Evolutionary conservation across 2,797 vertebrate genomes (phyloP).

Genomic region (Pteronotus mesoamericanus): DNA sequence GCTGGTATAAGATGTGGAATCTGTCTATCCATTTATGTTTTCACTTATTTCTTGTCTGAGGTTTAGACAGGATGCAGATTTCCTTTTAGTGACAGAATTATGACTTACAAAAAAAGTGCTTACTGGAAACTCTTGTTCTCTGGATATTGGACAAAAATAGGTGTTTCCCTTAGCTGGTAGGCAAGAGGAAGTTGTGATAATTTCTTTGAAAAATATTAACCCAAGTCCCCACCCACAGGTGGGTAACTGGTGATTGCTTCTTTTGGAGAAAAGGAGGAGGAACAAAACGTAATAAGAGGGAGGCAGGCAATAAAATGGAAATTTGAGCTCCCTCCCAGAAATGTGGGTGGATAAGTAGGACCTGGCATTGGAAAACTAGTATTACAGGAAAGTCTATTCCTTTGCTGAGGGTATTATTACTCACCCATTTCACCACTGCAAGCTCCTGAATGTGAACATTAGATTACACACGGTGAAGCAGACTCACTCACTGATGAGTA

Average conservation of each 20-base stretch:
- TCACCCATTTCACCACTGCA: conserved; percentile 8
- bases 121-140: conserved; percentile 62
- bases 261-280: background rate
- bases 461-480: background rate
- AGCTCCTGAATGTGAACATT: background rate
- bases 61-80: background rate
- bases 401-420: background rate
- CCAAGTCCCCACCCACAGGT: background rate
- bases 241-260: background rate
- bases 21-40: background rate
- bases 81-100: background rate
- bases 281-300: background rate
- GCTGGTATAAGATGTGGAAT: background rate
- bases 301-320: background rate
- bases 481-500: background rate
- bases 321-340: background rate
- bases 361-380: conserved; percentile 51
- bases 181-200: background rate
- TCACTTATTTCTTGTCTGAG: background rate
- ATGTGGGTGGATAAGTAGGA: background rate
- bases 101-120: background rate
- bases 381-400: conserved; percentile 42
- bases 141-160: conserved; percentile 15
- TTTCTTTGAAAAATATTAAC: conserved; percentile 42
- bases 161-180: background rate